These are phyloP conservation scores for Pleuronectes platessa DNA, from an alignment of 2,113 vertebrate genomes.

Conservation along the genomic window DNA sequence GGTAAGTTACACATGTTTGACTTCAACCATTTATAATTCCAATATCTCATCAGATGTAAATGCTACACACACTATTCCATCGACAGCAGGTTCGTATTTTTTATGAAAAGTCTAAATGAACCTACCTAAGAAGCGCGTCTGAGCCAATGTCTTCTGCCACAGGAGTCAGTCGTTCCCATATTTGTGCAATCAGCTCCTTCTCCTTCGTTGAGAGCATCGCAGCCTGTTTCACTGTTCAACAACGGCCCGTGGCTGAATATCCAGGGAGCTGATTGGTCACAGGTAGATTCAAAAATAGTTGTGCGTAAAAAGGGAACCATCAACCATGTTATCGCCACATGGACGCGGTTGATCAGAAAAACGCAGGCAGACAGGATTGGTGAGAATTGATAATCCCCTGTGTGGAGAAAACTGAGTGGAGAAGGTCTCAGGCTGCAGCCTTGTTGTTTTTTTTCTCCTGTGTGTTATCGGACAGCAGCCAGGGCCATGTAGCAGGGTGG, in stretches of 20 bases:
- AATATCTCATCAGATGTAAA: neutral
- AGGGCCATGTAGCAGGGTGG: slow-evolving; percentile 52
- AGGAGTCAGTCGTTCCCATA: slow-evolving; percentile 72
- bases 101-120: neutral
- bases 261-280: neutral
- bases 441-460: slow-evolving; percentile 14
- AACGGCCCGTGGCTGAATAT: neutral
- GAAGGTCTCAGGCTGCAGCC: neutral
- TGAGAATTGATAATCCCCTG: neutral
- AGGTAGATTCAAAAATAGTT: neutral
- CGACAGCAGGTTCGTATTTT: neutral
- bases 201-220: slow-evolving; percentile 78
- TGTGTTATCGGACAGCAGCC: slow-evolving; percentile 60
- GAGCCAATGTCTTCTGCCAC: slow-evolving; percentile 79
- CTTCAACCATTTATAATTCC: neutral
- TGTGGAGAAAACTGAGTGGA: neutral
- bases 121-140: slow-evolving; percentile 81
- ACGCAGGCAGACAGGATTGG: neutral
- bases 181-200: slow-evolving; percentile 72
- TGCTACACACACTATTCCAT: neutral
- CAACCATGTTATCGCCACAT: slow-evolving; percentile 46
- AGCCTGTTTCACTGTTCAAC: neutral
- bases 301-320: slow-evolving; percentile 18
- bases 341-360: neutral
- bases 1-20: neutral